Evolutionary conservation across 2,113 vertebrate species (phyloP).

Genomic region (Caracal caracal): DNA sequence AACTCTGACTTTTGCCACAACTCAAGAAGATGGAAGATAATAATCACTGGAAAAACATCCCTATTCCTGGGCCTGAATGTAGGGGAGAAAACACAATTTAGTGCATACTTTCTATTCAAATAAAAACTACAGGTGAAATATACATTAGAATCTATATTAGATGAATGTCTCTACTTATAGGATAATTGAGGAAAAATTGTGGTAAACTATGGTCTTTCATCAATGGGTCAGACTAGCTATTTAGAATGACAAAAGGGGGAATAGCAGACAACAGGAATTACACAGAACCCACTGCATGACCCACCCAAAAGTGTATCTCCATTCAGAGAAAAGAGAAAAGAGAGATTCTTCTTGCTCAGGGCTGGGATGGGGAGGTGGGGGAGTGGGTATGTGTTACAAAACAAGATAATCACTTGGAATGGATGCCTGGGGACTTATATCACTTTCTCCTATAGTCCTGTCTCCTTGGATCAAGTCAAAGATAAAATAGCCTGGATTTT

Average conservation of each 20-base stretch:
- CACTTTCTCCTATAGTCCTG: background rate
- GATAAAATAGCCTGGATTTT: background rate
- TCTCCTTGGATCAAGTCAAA: background rate
- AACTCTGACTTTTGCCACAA: conserved; percentile 57
- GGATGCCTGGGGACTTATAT: background rate
- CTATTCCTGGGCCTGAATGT: background rate
- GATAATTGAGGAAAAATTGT: background rate
- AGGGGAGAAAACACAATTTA: background rate
- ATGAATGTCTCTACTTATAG: background rate
- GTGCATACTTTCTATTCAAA: background rate
- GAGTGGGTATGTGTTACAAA: background rate
- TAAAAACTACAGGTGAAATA: background rate
- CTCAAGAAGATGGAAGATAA: conserved; percentile 42
- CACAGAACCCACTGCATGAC: background rate
- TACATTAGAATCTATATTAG: background rate
- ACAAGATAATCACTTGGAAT: background rate
- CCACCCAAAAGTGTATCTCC: background rate
- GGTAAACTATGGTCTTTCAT: background rate
- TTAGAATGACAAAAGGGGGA: background rate
- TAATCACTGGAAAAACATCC: background rate
- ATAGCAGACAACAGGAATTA: background rate
- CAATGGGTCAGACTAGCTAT: background rate
- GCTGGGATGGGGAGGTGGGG: too few relatives aligned
- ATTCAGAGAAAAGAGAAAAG: background rate
- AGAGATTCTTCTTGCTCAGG: background rate